Conservation (phyloP, 2,113 vertebrate genomes). For the Pterocles gutturalis region DNA sequence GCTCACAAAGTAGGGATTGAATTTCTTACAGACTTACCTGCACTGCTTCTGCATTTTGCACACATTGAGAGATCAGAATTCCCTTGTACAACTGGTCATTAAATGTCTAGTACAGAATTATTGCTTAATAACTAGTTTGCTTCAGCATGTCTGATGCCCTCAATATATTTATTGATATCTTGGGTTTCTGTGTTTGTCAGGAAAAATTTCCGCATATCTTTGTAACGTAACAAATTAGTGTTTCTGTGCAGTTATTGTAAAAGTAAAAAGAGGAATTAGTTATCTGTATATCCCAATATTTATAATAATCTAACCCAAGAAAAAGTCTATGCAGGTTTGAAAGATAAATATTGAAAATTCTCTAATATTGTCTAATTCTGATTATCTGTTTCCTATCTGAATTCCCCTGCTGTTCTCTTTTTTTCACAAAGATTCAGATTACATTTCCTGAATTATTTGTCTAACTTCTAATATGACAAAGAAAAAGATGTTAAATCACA, state of each 20-base stretch:
- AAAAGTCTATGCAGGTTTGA: background rate
- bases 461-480: background rate
- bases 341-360: background rate
- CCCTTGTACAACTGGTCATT: background rate
- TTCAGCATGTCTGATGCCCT: background rate
- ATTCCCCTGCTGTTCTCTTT: accelerated
- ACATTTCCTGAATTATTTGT: background rate
- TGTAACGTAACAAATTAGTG: accelerated
- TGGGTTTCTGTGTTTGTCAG: background rate
- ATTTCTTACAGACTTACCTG: background rate
- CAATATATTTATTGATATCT: background rate
- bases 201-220: background rate
- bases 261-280: background rate
- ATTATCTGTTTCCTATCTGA: background rate
- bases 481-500: background rate
- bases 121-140: background rate
- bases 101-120: background rate
- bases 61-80: background rate
- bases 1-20: background rate
- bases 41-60: background rate
- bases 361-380: background rate
- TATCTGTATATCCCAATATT: background rate
- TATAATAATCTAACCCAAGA: background rate
- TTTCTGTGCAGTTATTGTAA: background rate
- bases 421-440: background rate